A percentile compares a stretch with the other conserved stretches of the same genome.
Evolutionary conservation across 2,888 invertebrate genomes (phyloP).

Genomic region (Carcina quercana): DNA sequence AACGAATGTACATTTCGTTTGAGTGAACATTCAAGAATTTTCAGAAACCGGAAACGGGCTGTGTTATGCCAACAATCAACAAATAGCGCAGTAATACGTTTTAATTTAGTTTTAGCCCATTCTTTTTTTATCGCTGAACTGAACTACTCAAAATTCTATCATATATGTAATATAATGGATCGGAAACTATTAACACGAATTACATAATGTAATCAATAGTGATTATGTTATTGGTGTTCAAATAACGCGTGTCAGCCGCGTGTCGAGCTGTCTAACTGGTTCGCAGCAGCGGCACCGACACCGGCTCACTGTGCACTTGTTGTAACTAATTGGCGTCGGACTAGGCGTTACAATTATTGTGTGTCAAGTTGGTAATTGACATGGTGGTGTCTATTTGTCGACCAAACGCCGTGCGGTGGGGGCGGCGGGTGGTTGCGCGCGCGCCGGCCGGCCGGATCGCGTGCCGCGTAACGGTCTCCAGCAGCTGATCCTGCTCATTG

Average conservation of each 20-base stretch:
- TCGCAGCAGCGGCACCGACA: no score
- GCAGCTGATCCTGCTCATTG: conserved; percentile 59
- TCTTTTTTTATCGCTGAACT: not conserved
- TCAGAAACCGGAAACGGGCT: conserved; percentile 6
- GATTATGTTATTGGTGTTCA: conserved; percentile 34
- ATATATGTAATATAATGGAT: conserved; percentile 5
- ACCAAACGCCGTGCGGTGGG: conserved; percentile 27
- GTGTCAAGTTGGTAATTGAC: conserved; percentile 47
- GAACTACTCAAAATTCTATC: not conserved
- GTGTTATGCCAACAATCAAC: conserved; percentile 1
- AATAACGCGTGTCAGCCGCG: conserved; percentile 32
- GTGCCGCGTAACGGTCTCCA: conserved; percentile 56
- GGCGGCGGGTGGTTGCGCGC: conserved; percentile 12
- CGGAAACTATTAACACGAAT: no score
- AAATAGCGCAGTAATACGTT: not conserved
- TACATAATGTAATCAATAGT: conserved; percentile 21
- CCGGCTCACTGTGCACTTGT: conserved; percentile 36
- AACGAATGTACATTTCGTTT: not conserved
- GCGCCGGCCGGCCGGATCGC: conserved; percentile 34
- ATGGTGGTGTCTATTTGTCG: conserved; percentile 29
- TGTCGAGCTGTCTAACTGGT: conserved; percentile 40
- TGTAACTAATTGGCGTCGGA: conserved; percentile 44
- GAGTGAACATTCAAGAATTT: conserved; percentile 3
- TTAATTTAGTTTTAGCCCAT: not conserved
- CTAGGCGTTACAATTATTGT: conserved; percentile 55